These are phyloP conservation scores for Eupithecia vulgata DNA, from an alignment of 2,888 invertebrate species.

Conservation along the genomic window DNA sequence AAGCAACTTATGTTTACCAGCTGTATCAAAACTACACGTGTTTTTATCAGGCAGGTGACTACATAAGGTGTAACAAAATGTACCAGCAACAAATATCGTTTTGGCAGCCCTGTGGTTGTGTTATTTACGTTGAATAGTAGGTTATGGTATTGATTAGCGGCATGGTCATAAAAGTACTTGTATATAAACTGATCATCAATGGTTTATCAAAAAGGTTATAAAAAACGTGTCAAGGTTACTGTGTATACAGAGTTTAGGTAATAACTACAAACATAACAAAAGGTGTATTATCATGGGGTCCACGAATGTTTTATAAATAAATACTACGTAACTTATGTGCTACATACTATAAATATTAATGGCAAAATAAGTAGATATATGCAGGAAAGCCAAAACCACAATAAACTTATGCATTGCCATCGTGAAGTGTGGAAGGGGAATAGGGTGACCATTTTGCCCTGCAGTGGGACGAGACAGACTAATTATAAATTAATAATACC, in stretches of 20 bases:
- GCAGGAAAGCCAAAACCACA: not conserved
- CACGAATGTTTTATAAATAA: not conserved
- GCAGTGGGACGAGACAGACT: not conserved
- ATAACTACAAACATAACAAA: not conserved
- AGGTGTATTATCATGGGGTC: not conserved
- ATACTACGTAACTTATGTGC: not conserved
- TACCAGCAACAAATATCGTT: slow-evolving; percentile 68
- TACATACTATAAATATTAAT: not conserved
- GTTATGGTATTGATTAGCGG: slow-evolving; percentile 36
- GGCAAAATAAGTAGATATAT: not conserved
- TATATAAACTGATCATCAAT: slow-evolving; percentile 15
- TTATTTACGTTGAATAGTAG: slow-evolving; percentile 41
- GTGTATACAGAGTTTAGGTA: slow-evolving; percentile 8
- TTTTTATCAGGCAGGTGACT: slow-evolving; percentile 4
- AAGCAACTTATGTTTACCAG: not conserved
- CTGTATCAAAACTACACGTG: slow-evolving; percentile 1
- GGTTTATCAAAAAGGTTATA: slow-evolving; percentile 7
- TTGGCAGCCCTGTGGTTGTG: slow-evolving; percentile 79
- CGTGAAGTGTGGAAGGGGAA: not conserved
- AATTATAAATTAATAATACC: not conserved
- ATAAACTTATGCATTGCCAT: not conserved
- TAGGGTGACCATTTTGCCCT: not conserved
- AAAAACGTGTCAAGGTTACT: not conserved
- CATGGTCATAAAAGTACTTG: slow-evolving; percentile 31
- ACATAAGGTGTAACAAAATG: slow-evolving; percentile 31